Evolutionary conservation across 2,888 invertebrate genomes (phyloP).

Genomic region (Callyntrura sp.): DNA sequence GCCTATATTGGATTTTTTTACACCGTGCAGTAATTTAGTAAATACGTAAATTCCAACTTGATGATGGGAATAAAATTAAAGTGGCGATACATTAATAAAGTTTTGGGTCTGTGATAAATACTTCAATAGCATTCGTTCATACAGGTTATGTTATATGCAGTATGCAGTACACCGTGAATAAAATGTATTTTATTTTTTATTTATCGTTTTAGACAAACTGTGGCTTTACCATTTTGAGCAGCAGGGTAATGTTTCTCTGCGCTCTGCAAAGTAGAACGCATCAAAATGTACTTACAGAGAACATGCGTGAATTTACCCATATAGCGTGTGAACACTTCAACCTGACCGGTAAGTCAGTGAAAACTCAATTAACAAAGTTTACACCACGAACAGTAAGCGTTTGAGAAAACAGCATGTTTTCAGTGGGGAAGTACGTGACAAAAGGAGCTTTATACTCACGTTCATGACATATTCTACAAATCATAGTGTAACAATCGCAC

Average conservation of each 20-base stretch:
- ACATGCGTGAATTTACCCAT: constrained; percentile 1
- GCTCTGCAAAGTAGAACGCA: background rate
- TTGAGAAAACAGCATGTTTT: background rate
- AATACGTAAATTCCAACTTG: constrained; percentile 47
- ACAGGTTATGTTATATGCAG: too few species aligned
- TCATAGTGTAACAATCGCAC: background rate
- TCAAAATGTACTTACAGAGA: too few species aligned
- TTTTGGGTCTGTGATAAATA: constrained; percentile 48
- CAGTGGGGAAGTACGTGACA: background rate
- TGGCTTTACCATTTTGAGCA: background rate
- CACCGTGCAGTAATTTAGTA: constrained; percentile 22
- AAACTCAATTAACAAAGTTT: constrained; percentile 12
- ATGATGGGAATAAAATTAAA: constrained; percentile 62
- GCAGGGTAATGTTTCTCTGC: background rate
- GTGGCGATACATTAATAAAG: constrained; percentile 50
- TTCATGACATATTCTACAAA: background rate
- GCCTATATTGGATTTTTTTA: constrained; percentile 27
- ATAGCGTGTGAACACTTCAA: constrained; percentile 11
- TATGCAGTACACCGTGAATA: background rate
- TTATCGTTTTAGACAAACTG: background rate
- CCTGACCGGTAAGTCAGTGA: constrained; percentile 4
- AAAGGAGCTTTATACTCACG: background rate
- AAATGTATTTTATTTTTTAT: background rate
- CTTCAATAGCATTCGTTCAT: background rate
- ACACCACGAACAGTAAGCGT: background rate